Evolutionary conservation across 2,888 invertebrate genomes (phyloP).

Genomic region (Aspidiotus destructor): DNA sequence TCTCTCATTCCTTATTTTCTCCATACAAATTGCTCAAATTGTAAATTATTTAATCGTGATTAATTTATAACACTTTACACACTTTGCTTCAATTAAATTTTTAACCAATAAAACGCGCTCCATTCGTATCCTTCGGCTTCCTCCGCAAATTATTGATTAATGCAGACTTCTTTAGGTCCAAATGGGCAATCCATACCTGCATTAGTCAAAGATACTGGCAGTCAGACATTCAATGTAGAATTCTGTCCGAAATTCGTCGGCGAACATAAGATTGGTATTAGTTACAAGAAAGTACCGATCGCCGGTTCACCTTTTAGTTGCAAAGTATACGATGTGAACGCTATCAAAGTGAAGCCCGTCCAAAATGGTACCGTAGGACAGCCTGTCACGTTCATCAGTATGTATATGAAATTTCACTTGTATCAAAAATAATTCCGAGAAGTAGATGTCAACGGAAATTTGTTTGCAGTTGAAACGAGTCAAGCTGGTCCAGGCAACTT

Average conservation of each 20-base stretch:
- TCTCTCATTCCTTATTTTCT: too few species aligned
- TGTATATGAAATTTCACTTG: conserved; percentile 36
- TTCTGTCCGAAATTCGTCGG: conserved; percentile 86
- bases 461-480: conserved; percentile 76
- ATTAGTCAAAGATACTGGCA: conserved; percentile 73
- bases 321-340: conserved; percentile 88
- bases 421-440: not conserved
- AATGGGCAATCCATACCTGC: conserved; percentile 83
- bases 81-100: not conserved
- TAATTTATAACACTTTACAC: not conserved
- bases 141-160: conserved; percentile 33
- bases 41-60: too few species aligned
- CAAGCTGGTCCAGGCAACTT: conserved; percentile 97
- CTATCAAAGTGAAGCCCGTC: conserved; percentile 87
- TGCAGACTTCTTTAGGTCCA: conserved; percentile 57
- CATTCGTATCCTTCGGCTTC: too few species aligned
- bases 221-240: conserved; percentile 76
- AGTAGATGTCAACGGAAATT: not conserved
- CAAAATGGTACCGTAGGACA: conserved; percentile 79
- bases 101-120: not conserved
- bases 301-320: conserved; percentile 89
- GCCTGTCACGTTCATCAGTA: conserved; percentile 81
- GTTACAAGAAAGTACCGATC: conserved; percentile 62
- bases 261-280: conserved; percentile 80
- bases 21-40: too few species aligned